Evolutionary conservation across 2,797 vertebrate genomes (phyloP).

Genomic region (Etheostoma nigrum): DNA sequence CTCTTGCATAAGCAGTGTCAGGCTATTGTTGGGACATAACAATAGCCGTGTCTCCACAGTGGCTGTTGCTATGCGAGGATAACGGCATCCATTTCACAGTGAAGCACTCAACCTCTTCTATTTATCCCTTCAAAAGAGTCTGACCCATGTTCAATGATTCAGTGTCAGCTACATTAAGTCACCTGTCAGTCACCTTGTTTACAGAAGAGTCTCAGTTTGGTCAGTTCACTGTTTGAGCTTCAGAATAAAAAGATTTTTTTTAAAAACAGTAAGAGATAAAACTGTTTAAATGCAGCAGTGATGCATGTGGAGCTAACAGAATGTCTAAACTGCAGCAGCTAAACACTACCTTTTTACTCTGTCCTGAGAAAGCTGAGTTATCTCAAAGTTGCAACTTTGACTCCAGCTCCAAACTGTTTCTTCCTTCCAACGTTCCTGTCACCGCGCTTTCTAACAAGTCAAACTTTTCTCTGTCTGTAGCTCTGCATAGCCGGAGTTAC

Average conservation of each 20-base stretch:
- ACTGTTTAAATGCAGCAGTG: slow-evolving; percentile 1
- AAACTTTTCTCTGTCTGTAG: slow-evolving; percentile 24
- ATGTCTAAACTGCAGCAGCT: slow-evolving; percentile 3
- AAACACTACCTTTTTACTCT: not conserved
- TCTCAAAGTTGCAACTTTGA: slow-evolving; percentile 8
- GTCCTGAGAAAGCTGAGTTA: not conserved
- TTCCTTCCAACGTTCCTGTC: slow-evolving; percentile 9
- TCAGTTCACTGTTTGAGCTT: not conserved
- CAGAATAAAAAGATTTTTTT: not conserved
- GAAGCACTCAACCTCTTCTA: slow-evolving; percentile 28
- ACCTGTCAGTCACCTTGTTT: not conserved
- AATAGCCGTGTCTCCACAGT: slow-evolving; percentile 62
- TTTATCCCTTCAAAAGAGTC: slow-evolving; percentile 30
- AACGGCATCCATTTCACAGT: slow-evolving; percentile 56
- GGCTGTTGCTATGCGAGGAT: slow-evolving; percentile 57
- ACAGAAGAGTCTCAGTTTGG: not conserved
- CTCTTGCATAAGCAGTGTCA: slow-evolving; percentile 53
- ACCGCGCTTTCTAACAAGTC: slow-evolving; percentile 5
- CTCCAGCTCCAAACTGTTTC: not conserved
- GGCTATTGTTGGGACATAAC: slow-evolving; percentile 53
- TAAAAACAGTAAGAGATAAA: not conserved
- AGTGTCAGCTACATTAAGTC: slow-evolving; percentile 13
- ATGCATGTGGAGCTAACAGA: not conserved
- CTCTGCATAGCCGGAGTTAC: slow-evolving; percentile 20
- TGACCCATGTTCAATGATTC: slow-evolving; percentile 9